Conservation (phyloP, 2,113 vertebrate species). For the Larimichthys crocea region DNA sequence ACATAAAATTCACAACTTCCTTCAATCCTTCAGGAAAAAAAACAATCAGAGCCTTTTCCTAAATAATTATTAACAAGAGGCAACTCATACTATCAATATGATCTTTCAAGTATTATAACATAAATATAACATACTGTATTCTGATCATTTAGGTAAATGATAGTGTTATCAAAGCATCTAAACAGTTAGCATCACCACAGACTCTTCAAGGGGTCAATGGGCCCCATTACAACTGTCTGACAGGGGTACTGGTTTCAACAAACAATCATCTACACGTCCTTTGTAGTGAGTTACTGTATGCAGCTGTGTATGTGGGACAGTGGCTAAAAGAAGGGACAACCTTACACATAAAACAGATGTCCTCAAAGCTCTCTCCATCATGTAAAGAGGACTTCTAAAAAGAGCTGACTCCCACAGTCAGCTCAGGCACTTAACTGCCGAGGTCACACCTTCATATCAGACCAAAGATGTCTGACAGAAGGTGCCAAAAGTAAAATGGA, state of each 20-base stretch:
- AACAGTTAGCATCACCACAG: constrained; percentile 15
- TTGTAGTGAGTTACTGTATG: constrained; percentile 3
- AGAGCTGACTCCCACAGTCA: constrained; percentile 52
- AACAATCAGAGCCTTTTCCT: not conserved
- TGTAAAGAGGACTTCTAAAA: constrained; percentile 45
- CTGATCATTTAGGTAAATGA: not conserved
- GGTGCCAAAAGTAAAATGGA: constrained; percentile 63
- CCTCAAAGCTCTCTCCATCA: constrained; percentile 38
- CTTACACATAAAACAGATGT: constrained; percentile 49
- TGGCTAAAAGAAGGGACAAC: constrained; percentile 24
- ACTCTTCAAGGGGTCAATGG: not conserved
- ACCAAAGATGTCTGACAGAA: constrained; percentile 56
- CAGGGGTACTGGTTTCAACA: not conserved
- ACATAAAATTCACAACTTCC: not conserved
- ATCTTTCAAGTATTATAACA: not conserved
- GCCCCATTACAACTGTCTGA: not conserved
- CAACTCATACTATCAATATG: not conserved
- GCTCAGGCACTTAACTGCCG: constrained; percentile 34
- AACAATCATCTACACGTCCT: constrained; percentile 1
- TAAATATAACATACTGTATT: constrained; percentile 4
- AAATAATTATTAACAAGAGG: constrained; percentile 8
- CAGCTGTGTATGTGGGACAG: not conserved
- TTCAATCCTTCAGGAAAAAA: not conserved
- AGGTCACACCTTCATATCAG: constrained; percentile 60
- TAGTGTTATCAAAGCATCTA: constrained; percentile 20